phyloP scores from a whole-genome alignment of 2,888 invertebrate genomes.

The Elgonia sp. region DNA sequence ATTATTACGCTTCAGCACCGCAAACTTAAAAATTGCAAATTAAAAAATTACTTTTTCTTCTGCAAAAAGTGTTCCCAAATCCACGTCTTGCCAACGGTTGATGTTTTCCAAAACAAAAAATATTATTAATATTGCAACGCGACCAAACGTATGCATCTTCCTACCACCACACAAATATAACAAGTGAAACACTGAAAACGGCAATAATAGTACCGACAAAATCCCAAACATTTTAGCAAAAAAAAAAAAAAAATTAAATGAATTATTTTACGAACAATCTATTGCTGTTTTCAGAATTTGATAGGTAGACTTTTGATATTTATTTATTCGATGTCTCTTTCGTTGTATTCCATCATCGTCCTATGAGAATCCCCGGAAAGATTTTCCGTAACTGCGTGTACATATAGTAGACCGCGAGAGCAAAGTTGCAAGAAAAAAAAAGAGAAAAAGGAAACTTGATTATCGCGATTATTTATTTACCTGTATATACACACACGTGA shows the following conservation, averaged over 20 bases:
- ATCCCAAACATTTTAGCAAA: conserved; percentile 1
- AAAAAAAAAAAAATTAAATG: not conserved
- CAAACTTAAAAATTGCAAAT: not conserved
- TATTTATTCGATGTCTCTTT: conserved; percentile 51
- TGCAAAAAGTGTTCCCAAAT: conserved; percentile 52
- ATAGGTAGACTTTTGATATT: conserved; percentile 57
- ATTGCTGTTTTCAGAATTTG: conserved; percentile 70
- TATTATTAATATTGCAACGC: conserved; percentile 31
- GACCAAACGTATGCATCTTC: conserved; percentile 59
- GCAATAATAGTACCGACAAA: conserved; percentile 58
- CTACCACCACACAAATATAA: conserved; percentile 53
- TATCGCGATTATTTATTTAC: conserved; percentile 84
- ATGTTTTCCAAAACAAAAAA: conserved; percentile 57
- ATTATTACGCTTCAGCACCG: not conserved
- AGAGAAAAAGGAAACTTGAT: conserved; percentile 41
- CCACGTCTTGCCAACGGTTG: conserved; percentile 46
- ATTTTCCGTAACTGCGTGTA: conserved; percentile 70
- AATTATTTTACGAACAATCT: conserved; percentile 8
- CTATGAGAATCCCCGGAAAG: conserved; percentile 57
- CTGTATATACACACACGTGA: conserved; percentile 83
- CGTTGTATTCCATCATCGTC: conserved; percentile 58
- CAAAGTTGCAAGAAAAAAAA: not conserved
- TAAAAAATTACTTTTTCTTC: not conserved
- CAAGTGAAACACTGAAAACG: conserved; percentile 61
- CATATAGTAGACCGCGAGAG: conserved; percentile 61